Evolutionary conservation across 2,113 vertebrate genomes (phyloP), one percentile per base, ranked within the genome.

Genomic region (Pardalotus punctatus): DNA sequence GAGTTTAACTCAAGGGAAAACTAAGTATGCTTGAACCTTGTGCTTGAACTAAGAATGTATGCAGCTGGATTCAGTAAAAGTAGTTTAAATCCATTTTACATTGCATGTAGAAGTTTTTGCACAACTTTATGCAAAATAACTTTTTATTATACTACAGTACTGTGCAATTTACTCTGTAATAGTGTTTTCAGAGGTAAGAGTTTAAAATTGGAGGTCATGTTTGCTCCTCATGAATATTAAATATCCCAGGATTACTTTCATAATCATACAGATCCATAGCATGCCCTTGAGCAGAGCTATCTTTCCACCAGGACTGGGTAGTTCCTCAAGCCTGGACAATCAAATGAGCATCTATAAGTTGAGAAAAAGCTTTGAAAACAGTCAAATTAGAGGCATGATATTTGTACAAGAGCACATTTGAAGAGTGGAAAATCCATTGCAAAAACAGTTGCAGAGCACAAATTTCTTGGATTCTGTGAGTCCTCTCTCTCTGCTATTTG

Each of bases 141-240:
- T 87, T 94, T 93, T 88, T 84, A 88, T 95, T 88, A 82, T 83
- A 78, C 54, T 80, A 85, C 18, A 47, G 43, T 93, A 88, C 81
- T 80, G 47, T 86, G 60, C 43, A 69, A 66, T 90, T 94, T 80
- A 83, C 71, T 78, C 62, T 81, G 24, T 82, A 96, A 93, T 40
- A 82, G 54, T 62, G 14, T 54, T 94, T 93, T 96, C 62, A 88
- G 74, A 90, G 78, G 70, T 90, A 90, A 62, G 38, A 85, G 72
- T 74, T 82, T 91, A 90, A 90, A 96, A 90, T 80, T 76, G 67
- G 81, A 96, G 81, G 87, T 95, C 78, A 51, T 97, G 42, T 90
- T 94, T 96, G 38, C 71, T 91, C 54, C 90, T 89, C 29, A 91
- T 95, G 84, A 96, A 95, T 94, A 93, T 90, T 93, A 93, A 95